phyloP scores from a whole-genome alignment of 2,888 invertebrate species.

The Apodemia zela region DNA sequence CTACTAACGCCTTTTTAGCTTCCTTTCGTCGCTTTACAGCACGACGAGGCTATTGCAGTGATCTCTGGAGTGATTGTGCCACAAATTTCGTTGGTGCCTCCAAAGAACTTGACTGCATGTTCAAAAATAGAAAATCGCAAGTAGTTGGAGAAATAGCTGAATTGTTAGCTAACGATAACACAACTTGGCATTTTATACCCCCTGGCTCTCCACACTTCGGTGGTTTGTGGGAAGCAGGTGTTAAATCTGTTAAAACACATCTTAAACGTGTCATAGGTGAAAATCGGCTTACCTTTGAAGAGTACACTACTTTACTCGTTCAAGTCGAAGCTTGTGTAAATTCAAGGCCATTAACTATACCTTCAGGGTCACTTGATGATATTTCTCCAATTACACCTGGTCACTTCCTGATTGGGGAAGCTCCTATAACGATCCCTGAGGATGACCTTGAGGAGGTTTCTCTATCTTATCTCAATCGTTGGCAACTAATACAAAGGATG shows the following conservation, averaged over 20 bases:
- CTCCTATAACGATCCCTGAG: neutral
- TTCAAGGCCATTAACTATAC: neutral
- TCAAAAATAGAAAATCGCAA: neutral
- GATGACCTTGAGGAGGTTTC: neutral
- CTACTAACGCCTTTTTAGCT: neutral
- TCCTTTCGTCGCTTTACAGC: neutral
- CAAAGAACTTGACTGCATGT: conserved; percentile 5
- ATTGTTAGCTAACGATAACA: no score
- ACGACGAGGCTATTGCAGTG: conserved; percentile 11
- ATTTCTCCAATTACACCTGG: neutral
- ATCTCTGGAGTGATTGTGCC: conserved; percentile 17
- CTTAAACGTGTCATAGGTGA: no score
- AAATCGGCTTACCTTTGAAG: no score
- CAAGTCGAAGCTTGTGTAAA: no score
- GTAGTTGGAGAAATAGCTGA: no score
- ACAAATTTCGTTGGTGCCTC: conserved; percentile 10
- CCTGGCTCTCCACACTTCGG: no score
- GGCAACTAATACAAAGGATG: neutral
- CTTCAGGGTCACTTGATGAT: neutral
- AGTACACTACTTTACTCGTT: no score
- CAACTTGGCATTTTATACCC: no score
- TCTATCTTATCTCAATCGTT: neutral
- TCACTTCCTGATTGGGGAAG: neutral
- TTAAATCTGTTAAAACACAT: no score
- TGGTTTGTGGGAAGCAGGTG: no score